Evolutionary conservation across 2,888 invertebrate genomes (phyloP).

Genomic region (Crioceris asparagi): DNA sequence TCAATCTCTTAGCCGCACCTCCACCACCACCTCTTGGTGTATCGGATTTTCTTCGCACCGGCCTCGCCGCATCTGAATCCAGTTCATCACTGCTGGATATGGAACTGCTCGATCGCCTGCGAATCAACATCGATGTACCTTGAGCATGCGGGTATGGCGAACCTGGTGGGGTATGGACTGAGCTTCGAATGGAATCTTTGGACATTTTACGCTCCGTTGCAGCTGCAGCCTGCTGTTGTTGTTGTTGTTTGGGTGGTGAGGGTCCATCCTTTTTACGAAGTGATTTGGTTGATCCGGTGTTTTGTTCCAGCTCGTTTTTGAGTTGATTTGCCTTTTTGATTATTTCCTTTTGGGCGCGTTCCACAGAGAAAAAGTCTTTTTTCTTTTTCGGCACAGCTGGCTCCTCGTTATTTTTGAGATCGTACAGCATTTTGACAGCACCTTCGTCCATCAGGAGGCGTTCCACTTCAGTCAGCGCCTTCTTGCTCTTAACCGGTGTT

Average conservation of each 20-base stretch:
- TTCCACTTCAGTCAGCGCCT: slow-evolving; percentile 56
- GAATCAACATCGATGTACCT: slow-evolving; percentile 67
- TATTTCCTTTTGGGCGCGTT: slow-evolving; percentile 31
- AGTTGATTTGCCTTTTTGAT: slow-evolving; percentile 33
- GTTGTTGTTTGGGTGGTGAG: too few species aligned
- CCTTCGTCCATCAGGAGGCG: slow-evolving; percentile 45
- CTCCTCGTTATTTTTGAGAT: slow-evolving; percentile 51
- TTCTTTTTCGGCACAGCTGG: slow-evolving; percentile 21
- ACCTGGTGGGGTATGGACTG: slow-evolving; percentile 41
- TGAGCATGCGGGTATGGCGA: slow-evolving; percentile 57
- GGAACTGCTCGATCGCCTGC: slow-evolving; percentile 69
- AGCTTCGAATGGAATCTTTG: slow-evolving; percentile 34
- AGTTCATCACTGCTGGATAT: slow-evolving; percentile 47
- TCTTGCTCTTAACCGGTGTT: slow-evolving; percentile 14
- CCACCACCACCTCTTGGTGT: too few species aligned
- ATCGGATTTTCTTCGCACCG: slow-evolving; percentile 10
- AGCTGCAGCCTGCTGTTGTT: too few species aligned
- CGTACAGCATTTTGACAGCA: slow-evolving; percentile 75
- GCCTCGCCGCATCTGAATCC: slow-evolving; percentile 35
- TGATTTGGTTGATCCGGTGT: slow-evolving; percentile 32
- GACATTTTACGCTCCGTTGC: slow-evolving; percentile 33
- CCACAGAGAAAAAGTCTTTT: slow-evolving; percentile 28
- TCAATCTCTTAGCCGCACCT: slow-evolving; percentile 2
- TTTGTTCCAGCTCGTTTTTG: slow-evolving; percentile 32
- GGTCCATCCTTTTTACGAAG: slow-evolving; percentile 40